A percentile compares a stretch with the other conserved stretches of the same genome.
Evolutionary conservation across 2,888 invertebrate genomes (phyloP).

Genomic region (Drosophila borborema): DNA sequence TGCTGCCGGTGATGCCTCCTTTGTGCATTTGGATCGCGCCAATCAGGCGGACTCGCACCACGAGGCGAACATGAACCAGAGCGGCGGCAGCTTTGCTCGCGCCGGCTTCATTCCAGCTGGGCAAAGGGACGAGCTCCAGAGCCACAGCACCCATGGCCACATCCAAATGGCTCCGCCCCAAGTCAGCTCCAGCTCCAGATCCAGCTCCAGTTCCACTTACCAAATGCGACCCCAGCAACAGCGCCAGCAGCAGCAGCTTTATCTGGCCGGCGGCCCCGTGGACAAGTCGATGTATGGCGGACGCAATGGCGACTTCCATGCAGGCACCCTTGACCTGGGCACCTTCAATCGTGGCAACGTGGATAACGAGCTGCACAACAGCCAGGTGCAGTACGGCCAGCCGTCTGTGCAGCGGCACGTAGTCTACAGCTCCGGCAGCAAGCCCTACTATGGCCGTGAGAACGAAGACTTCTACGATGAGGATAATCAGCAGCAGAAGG

Average conservation of each 20-base stretch:
- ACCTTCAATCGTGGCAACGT: conserved; percentile 77
- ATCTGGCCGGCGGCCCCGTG: conserved; percentile 46
- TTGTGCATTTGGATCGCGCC: conserved; percentile 84
- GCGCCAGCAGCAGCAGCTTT: conserved; percentile 60
- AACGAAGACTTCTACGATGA: conserved; percentile 83
- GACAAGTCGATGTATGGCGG: conserved; percentile 68
- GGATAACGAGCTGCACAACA: conserved; percentile 82
- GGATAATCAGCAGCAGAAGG: conserved; percentile 57
- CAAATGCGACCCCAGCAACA: conserved; percentile 52
- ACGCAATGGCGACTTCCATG: conserved; percentile 79
- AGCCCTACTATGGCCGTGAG: conserved; percentile 80
- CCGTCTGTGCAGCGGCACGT: conserved; percentile 53
- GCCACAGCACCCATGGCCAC: conserved; percentile 74
- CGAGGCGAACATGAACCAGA: conserved; percentile 41
- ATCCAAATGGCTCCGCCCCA: conserved; percentile 76
- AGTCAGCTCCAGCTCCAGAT: conserved; percentile 8
- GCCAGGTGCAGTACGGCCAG: conserved; percentile 52
- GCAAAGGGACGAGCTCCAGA: conserved; percentile 34
- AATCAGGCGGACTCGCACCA: conserved; percentile 77
- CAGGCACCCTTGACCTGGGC: conserved; percentile 82
- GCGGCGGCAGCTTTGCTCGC: conserved; percentile 8
- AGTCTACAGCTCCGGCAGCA: conserved; percentile 59
- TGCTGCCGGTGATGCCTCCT: conserved; percentile 85
- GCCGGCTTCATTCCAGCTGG: conserved; percentile 2
- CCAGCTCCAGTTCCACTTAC: conserved; percentile 36